Percentiles rank a stretch among this genome's conserved stretches.
Evolutionary conservation across 2,888 invertebrate species (phyloP).

Genomic region (Pterostichus madidus): DNA sequence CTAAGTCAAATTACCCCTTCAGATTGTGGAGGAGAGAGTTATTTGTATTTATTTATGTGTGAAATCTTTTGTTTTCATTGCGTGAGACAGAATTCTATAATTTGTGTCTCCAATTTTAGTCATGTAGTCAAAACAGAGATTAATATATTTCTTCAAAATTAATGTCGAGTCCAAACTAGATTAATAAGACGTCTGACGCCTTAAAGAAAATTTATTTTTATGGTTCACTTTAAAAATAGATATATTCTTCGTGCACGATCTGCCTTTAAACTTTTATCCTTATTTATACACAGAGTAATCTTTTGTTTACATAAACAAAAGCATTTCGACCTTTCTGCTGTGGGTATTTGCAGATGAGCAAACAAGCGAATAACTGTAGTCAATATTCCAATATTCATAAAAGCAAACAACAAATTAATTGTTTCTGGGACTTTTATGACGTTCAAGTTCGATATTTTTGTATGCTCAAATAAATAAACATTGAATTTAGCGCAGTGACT

Average conservation of each 20-base stretch:
- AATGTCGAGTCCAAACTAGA: conserved; percentile 22
- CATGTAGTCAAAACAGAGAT: conserved; percentile 37
- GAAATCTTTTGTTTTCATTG: conserved; percentile 27
- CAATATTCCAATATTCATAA: conserved; percentile 1
- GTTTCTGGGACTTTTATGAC: conserved; percentile 21
- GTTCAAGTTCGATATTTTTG: conserved; percentile 50
- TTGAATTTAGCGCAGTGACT: conserved; percentile 44
- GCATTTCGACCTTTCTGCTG: conserved; percentile 1
- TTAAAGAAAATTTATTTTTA: background rate
- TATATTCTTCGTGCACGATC: conserved; percentile 4
- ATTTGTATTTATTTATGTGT: background rate
- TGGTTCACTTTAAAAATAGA: conserved; percentile 2
- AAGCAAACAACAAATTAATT: background rate
- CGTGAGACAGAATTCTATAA: conserved; percentile 27
- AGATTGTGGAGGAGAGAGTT: no score
- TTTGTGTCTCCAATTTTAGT: conserved; percentile 11
- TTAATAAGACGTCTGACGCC: conserved; percentile 17
- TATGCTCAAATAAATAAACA: conserved; percentile 46
- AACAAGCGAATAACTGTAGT: background rate
- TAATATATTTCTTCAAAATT: conserved; percentile 15
- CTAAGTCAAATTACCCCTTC: no score
- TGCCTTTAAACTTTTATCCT: conserved; percentile 20
- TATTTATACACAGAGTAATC: conserved; percentile 32
- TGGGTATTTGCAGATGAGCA: background rate
- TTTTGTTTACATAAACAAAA: conserved; percentile 19